A percentile compares a stretch with the other conserved stretches of the same genome.
phyloP scores from a whole-genome alignment of 92 coral and sea anemone species.

The Epizoanthus illoricatus region DNA sequence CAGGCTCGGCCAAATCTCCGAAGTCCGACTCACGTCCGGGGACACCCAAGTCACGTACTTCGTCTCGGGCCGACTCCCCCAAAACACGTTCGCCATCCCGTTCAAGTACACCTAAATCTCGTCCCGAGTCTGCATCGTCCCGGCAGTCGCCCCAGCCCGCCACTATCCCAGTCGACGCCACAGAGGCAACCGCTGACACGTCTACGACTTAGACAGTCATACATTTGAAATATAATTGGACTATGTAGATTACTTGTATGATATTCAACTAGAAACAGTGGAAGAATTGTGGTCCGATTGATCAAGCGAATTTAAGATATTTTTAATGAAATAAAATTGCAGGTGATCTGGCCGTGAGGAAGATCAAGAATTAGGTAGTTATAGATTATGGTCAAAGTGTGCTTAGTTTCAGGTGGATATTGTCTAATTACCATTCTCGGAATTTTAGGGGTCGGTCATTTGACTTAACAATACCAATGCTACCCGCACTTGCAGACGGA shows the following conservation, averaged over 20 bases:
- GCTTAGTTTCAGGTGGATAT: too few species aligned
- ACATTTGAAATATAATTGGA: background rate
- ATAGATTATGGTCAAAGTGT: too few species aligned
- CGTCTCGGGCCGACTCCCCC: conserved; percentile 65
- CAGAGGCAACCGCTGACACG: conserved; percentile 35
- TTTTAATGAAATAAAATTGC: too few species aligned
- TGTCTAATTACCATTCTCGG: too few species aligned
- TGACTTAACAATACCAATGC: too few species aligned
- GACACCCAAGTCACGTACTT: conserved; percentile 53
- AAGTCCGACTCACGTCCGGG: conserved; percentile 63
- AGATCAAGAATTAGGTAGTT: too few species aligned
- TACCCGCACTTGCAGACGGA: too few species aligned
- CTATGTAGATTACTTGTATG: background rate
- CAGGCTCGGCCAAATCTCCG: conserved; percentile 36
- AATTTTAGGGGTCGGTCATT: too few species aligned
- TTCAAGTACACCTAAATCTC: conserved; percentile 68
- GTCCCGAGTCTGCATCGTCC: conserved; percentile 74
- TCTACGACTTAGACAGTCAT: conserved; percentile 4
- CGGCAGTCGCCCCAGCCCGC: conserved; percentile 72
- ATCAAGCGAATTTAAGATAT: too few species aligned
- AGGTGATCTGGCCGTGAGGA: too few species aligned
- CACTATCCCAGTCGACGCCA: conserved; percentile 50
- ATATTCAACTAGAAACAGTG: background rate
- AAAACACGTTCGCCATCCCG: conserved; percentile 55
- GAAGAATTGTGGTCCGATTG: too few species aligned